phyloP scores from a whole-genome alignment of 2,888 invertebrate genomes.

The Phalangium opilio region DNA sequence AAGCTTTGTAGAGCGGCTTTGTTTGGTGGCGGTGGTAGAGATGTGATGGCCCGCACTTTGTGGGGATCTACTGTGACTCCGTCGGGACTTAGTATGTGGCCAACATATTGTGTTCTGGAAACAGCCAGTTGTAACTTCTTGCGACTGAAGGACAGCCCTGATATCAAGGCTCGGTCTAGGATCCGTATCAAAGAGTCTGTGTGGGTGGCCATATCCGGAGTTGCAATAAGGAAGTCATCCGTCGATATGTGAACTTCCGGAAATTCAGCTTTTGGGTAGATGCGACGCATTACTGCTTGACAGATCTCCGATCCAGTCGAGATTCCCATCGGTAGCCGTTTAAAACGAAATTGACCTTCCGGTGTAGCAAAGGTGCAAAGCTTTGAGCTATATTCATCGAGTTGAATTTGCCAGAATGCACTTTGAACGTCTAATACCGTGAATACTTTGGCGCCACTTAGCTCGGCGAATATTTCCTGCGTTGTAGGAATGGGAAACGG shows the following conservation, averaged over 20 bases:
- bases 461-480: slow-evolving; percentile 2
- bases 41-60: slow-evolving; percentile 7
- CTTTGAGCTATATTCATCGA: too few relatives aligned
- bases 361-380: too few relatives aligned
- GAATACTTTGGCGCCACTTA: slow-evolving; percentile 5
- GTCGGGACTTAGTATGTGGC: slow-evolving; percentile 7
- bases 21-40: slow-evolving; percentile 3
- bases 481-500: slow-evolving; percentile 7
- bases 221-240: slow-evolving; percentile 1
- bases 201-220: slow-evolving; percentile 2
- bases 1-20: slow-evolving; percentile 8
- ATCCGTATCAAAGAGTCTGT: not conserved
- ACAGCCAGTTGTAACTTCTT: slow-evolving; percentile 3
- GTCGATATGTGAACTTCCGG: too few relatives aligned
- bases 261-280: too few relatives aligned
- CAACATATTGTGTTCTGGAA: slow-evolving; percentile 7
- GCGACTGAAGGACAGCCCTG: slow-evolving; percentile 3
- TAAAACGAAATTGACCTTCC: too few relatives aligned
- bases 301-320: too few relatives aligned
- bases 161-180: not conserved
- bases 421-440: slow-evolving; percentile 6
- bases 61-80: slow-evolving; percentile 3
- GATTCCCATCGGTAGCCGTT: too few relatives aligned
- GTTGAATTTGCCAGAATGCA: slow-evolving; percentile 2
- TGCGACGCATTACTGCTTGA: too few relatives aligned